Conservation (phyloP, 2,797 vertebrate genomes). For the Garrulus glandarius region DNA sequence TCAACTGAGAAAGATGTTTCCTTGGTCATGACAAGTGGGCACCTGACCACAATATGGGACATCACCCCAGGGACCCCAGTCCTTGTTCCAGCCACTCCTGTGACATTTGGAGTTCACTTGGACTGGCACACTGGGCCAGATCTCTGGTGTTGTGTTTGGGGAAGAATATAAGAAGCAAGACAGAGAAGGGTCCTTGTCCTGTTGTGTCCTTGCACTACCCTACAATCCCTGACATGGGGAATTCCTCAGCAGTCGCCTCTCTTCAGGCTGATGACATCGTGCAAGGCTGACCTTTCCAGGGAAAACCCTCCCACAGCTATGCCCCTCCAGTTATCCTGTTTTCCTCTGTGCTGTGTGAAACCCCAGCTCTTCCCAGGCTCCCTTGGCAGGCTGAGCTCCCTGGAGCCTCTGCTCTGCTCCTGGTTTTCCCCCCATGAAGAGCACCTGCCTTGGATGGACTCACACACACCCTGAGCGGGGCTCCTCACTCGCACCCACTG, state of each 20-base stretch:
- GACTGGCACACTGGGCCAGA: not conserved
- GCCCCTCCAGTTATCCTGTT: not conserved
- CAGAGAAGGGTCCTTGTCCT: not conserved
- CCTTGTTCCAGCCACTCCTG: not conserved
- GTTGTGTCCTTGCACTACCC: not conserved
- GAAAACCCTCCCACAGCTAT: not conserved
- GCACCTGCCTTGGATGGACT: not conserved
- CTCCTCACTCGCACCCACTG: not conserved
- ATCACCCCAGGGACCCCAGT: not conserved
- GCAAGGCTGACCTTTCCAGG: not conserved
- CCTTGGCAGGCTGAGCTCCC: not conserved
- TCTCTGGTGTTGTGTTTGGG: not conserved
- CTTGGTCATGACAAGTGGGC: not conserved
- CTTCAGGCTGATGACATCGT: not conserved
- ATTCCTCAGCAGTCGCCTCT: accelerated
- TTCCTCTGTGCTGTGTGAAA: not conserved
- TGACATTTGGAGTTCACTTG: not conserved
- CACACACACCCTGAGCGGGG: not conserved
- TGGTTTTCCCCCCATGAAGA: not conserved
- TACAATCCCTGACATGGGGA: accelerated
- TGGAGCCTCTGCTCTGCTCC: not conserved
- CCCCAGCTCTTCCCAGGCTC: not conserved
- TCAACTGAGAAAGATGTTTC: not conserved
- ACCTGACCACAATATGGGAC: not conserved
- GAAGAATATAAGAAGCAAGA: not conserved